Evolutionary conservation across 2,888 invertebrate genomes (phyloP), one percentile per base, ranked within the genome.

Genomic region (Petrophora chlorosata): DNA sequence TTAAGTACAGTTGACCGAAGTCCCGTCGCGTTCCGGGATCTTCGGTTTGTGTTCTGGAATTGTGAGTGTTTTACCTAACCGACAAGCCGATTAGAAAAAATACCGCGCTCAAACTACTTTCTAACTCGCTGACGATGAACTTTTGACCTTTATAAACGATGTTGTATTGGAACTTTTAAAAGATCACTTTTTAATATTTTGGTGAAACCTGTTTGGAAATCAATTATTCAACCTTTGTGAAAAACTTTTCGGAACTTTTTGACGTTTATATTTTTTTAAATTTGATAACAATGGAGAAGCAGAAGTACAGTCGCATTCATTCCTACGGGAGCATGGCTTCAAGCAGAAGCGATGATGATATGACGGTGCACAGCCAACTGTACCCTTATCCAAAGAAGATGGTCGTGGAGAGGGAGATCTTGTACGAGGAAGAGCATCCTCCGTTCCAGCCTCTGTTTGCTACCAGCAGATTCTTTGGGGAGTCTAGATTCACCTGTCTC

Each of bases 401-500:
- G 83, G 65, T 85, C 1, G 73, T 90, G 0, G 72, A 79, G 30
- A 71, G 83, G 19, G 89, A 89, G 47, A 75, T 85, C n/a, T 52
- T 89, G 54, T 90, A 89, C 41, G 88, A 90, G 50, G 87, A 90
- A 41, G 79, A 89, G 56, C 61, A 90, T 54, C 87, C 88, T 0
- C 88, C 89, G 0, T 90, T 89, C 54, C 79, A 85, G 54, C 88
- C 90, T 0, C 60, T 89, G 1, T 75, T 89, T 9, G 87, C 78
- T 0, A 88, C 89, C 1, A 73, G 71, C 1, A 80, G 78, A 53
- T 67, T 92, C 38, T 87, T 92, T 52, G 92, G 92, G 1, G 79
- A 92, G 43, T 82, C 91, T 29, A 85, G 91, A 56, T 92, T 92
- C 57, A 88, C 92, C 0, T 90, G 85, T 40, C 77, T 93, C 19